Evolutionary conservation across 35 echinoderm and acorn worm genomes (phyloP).

Genomic region (Diadema setosum): DNA sequence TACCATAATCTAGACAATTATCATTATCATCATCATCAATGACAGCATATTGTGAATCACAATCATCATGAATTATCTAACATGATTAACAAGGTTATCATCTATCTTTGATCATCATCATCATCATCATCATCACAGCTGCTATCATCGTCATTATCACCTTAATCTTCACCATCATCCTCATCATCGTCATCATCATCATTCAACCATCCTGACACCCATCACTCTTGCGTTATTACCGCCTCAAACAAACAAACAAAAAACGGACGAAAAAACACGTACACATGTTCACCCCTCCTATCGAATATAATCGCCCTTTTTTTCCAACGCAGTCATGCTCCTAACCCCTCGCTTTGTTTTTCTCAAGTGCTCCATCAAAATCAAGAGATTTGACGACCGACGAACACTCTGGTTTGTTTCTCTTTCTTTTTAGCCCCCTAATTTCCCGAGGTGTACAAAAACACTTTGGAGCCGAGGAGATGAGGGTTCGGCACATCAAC

Average conservation of each 20-base stretch:
- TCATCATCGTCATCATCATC: neutral
- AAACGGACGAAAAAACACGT: neutral
- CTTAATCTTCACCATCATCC: neutral
- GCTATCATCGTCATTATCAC: neutral
- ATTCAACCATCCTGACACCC: neutral
- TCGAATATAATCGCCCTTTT: neutral
- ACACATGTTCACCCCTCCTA: neutral
- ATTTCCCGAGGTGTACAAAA: slow-evolving; percentile 14
- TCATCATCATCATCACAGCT: neutral
- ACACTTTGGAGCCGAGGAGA: neutral
- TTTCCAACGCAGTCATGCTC: neutral
- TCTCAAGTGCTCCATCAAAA: neutral
- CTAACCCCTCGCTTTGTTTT: neutral
- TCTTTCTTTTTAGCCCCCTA: neutral
- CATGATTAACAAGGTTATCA: neutral
- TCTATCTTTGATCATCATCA: neutral
- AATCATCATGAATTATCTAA: neutral
- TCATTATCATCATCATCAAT: neutral
- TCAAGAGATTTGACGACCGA: neutral
- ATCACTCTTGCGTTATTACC: neutral
- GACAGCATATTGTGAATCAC: neutral
- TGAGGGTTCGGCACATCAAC: neutral
- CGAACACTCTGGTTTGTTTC: neutral
- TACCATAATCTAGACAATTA: neutral
- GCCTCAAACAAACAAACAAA: neutral